Percentiles rank a stretch among this genome's conserved stretches.
Conservation (phyloP, 2,888 invertebrate genomes). For the Drosophila gaucha region DNA sequence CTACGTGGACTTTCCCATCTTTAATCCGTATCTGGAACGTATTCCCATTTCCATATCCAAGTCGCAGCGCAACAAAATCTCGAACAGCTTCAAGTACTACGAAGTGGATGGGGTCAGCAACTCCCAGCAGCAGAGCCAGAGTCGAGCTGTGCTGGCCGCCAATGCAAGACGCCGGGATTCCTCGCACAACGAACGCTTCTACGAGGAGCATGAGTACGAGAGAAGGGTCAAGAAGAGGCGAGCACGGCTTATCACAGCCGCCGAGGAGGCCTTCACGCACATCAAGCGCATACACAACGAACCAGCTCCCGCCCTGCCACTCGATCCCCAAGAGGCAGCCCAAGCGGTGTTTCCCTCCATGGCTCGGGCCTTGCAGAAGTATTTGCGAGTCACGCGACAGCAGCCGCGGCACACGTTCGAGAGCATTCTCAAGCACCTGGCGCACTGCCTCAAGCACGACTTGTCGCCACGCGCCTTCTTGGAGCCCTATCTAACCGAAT, state of each 20-base stretch:
- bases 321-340: constrained; percentile 98
- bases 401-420: constrained; percentile 98
- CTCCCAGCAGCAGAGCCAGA: constrained; percentile 89
- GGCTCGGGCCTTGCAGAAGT: constrained; percentile 98
- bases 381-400: constrained; percentile 96
- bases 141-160: constrained; percentile 89
- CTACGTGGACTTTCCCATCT: constrained; percentile 97
- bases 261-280: constrained; percentile 99
- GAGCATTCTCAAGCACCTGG: constrained; percentile 94
- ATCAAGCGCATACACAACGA: constrained; percentile 92
- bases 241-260: constrained; percentile 95
- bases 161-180: constrained; percentile 94
- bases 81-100: constrained; percentile 97
- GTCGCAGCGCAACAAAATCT: constrained; percentile 89
- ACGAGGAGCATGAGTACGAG: constrained; percentile 99
- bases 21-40: constrained; percentile 97
- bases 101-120: constrained; percentile 95
- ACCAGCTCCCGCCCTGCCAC: constrained; percentile 91
- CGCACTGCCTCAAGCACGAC: constrained; percentile 96
- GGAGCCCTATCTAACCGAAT: constrained; percentile 95
- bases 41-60: constrained; percentile 94
- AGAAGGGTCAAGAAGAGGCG: constrained; percentile 95
- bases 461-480: constrained; percentile 97
- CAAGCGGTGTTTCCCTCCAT: constrained; percentile 99
- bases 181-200: constrained; percentile 98